Evolutionary conservation across 1,140 invertebrate genomes (phyloP).

Genomic region (Arctopsyche grandis): DNA sequence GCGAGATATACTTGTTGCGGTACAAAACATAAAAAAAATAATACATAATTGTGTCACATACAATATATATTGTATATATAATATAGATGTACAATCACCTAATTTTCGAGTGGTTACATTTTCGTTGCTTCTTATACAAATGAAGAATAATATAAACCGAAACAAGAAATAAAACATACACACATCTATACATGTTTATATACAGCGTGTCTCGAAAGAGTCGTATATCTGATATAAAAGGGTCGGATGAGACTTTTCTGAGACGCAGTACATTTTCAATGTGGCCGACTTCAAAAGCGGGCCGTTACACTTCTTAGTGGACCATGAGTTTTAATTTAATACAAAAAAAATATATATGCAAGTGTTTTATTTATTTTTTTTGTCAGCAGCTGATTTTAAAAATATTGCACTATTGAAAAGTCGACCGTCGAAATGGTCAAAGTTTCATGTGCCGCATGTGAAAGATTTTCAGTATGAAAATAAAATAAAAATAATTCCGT

Average conservation of each 20-base stretch:
- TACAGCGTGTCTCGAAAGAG: neutral
- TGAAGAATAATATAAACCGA: too few species aligned
- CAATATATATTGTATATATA: too few species aligned
- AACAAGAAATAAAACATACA: slow-evolving; percentile 38
- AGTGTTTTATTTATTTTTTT: slow-evolving; percentile 13
- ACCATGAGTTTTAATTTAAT: slow-evolving; percentile 24
- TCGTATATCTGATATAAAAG: neutral
- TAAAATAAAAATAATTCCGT: too few species aligned
- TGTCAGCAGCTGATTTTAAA: slow-evolving; percentile 1
- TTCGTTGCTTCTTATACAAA: slow-evolving; percentile 39
- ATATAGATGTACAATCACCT: slow-evolving; percentile 43
- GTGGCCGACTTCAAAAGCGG: too few species aligned
- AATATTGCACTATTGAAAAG: too few species aligned
- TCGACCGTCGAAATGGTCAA: too few species aligned
- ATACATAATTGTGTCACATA: slow-evolving; percentile 43
- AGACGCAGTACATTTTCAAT: too few species aligned
- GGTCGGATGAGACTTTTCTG: too few species aligned
- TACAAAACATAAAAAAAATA: slow-evolving; percentile 14
- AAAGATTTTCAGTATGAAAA: too few species aligned
- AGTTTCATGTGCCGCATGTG: too few species aligned
- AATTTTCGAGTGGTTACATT: slow-evolving; percentile 17
- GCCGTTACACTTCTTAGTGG: neutral
- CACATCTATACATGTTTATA: slow-evolving; percentile 23
- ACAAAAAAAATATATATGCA: slow-evolving; percentile 3
- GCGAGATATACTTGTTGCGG: neutral